Evolutionary conservation across 2,113 vertebrate species (phyloP), one percentile per base, ranked within the genome.

Genomic region (Terrapene triunguis): DNA sequence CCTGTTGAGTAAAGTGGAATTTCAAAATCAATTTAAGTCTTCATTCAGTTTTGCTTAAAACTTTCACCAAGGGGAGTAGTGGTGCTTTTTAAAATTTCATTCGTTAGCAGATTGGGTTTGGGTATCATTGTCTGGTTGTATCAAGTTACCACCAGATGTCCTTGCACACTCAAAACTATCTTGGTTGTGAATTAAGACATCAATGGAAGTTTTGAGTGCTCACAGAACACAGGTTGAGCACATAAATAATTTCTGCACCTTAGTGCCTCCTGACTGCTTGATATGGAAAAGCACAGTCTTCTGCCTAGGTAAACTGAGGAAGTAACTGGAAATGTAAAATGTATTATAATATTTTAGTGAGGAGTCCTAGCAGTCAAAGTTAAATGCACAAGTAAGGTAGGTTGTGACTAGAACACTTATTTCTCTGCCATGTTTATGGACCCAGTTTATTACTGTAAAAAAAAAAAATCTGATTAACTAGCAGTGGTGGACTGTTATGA

Each of bases 401-500:
- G 88, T 69, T 62, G 11, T 62, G 10, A 35, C 5, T 91, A 82
- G 82, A 92, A 55, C 85, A 24, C 91, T 90, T 94, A 88, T 27
- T 95, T 74, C 17, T 85, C 76, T 85, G 59, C 87, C 88, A n/a
- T 81, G 29, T 89, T 95, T 93, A 51, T 1, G 21, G 87, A 88
- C 83, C 48, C 59, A 72, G 32, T 96, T 93, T 95, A 94, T 84
- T 84, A 38, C 48, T 94, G 87, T 90, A 82, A 87, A 65, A 72
- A 80, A 85, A 27, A 76, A 79, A 79, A 86, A 90, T 44, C 79
- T 87, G 93, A 92, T 90, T 53, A 81, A 92, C 78, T 91, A 92
- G 79, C 90, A 93, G 85, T 95, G 92, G 84, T 95, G 91, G 81
- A 92, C 29, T 82, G 55, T 86, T 92, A 95, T 50, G 92, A 86